Conservation (phyloP, 2,113 vertebrate genomes). For the Megaceryle maxima region DNA sequence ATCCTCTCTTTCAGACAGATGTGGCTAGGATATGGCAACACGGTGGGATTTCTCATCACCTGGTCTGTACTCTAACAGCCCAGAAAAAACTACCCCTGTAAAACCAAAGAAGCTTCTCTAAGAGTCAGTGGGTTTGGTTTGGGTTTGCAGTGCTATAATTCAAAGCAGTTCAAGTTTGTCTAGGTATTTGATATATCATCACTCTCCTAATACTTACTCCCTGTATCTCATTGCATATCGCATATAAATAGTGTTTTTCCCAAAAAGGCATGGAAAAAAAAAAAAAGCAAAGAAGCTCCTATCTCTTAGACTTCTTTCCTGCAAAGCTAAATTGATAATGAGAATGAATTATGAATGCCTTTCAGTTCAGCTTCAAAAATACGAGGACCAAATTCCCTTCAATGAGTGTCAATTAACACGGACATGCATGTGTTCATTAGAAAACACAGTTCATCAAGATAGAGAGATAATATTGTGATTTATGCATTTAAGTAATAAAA, state of each 20-base stretch:
- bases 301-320: background rate
- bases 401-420: background rate
- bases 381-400: background rate
- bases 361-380: slow-evolving; percentile 58
- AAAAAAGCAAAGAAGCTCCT: background rate
- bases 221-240: background rate
- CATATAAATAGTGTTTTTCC: background rate
- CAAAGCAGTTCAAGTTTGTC: background rate
- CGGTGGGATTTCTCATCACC: background rate
- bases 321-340: slow-evolving; percentile 26
- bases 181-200: background rate
- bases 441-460: slow-evolving; percentile 6
- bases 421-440: background rate
- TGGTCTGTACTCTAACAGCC: background rate
- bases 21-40: background rate
- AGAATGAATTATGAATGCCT: slow-evolving; percentile 54
- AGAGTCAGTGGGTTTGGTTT: background rate
- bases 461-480: slow-evolving; percentile 2
- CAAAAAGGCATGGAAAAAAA: background rate
- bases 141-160: background rate
- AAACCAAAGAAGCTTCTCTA: background rate
- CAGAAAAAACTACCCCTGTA: background rate
- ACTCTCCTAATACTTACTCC: background rate
- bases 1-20: background rate
- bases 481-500: background rate